Evolutionary conservation across 2,113 vertebrate species (phyloP).

Genomic region (Thalassoma bifasciatum): DNA sequence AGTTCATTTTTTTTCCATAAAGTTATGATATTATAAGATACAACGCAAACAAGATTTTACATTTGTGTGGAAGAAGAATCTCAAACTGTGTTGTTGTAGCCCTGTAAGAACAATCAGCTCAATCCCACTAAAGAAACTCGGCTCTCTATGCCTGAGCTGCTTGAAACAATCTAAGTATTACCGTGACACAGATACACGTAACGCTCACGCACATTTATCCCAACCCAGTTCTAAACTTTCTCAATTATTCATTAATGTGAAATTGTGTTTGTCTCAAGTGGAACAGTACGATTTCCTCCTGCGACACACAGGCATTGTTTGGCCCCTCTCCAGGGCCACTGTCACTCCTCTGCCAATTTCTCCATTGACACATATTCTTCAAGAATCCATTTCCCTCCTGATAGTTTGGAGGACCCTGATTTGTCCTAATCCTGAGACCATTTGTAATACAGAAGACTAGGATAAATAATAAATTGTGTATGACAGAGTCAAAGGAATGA

Average conservation of each 20-base stretch:
- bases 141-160: slow-evolving; percentile 21
- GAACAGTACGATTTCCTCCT: slow-evolving; percentile 81
- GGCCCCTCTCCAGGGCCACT: slow-evolving; percentile 71
- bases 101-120: slow-evolving; percentile 41
- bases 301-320: slow-evolving; percentile 71
- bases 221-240: slow-evolving; percentile 81
- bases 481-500: slow-evolving; percentile 77
- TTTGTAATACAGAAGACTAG: slow-evolving; percentile 81
- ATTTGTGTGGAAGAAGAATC: neutral
- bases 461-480: slow-evolving; percentile 84
- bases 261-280: slow-evolving; percentile 86
- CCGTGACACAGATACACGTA: slow-evolving; percentile 77
- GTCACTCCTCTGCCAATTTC: slow-evolving; percentile 77
- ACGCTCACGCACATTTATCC: slow-evolving; percentile 63
- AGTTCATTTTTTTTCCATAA: slow-evolving; percentile 11
- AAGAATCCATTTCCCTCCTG: slow-evolving; percentile 80
- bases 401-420: slow-evolving; percentile 79
- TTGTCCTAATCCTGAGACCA: slow-evolving; percentile 83
- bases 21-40: neutral
- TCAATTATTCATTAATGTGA: slow-evolving; percentile 87
- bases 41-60: neutral
- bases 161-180: slow-evolving; percentile 66
- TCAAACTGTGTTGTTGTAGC: slow-evolving; percentile 30
- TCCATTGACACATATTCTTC: slow-evolving; percentile 76
- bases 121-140: slow-evolving; percentile 47